A percentile compares a stretch with the other conserved stretches of the same genome.
Evolutionary conservation across 2,888 invertebrate species (phyloP).

Genomic region (Lithosia quadra): DNA sequence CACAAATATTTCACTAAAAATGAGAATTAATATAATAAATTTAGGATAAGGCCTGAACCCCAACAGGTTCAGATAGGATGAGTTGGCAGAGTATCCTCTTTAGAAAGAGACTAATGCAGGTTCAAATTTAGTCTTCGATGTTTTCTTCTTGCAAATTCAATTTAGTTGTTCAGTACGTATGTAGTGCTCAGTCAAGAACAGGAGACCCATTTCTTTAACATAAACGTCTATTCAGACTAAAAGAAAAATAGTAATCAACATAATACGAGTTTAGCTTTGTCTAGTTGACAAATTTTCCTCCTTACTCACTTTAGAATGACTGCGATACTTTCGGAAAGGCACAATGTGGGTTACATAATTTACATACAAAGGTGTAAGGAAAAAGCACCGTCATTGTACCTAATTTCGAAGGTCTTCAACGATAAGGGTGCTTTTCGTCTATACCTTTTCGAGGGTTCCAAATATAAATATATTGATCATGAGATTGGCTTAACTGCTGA

Average conservation of each 20-base stretch:
- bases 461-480: slow-evolving; percentile 12
- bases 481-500: background rate
- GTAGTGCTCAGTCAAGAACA: no score
- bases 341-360: slow-evolving; percentile 24
- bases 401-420: slow-evolving; percentile 26
- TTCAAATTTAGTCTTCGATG: no score
- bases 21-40: no score
- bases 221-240: background rate
- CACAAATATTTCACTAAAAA: no score
- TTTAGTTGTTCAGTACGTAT: no score
- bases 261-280: slow-evolving; percentile 7
- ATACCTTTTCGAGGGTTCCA: slow-evolving; percentile 17
- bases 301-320: slow-evolving; percentile 18
- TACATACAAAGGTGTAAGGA: slow-evolving; percentile 27
- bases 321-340: slow-evolving; percentile 19
- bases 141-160: no score
- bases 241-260: background rate
- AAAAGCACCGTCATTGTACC: slow-evolving; percentile 26
- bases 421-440: slow-evolving; percentile 15
- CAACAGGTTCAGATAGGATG: no score
- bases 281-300: slow-evolving; percentile 2
- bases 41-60: no score
- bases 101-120: no score
- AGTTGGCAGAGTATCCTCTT: no score
- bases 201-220: background rate